phyloP scores from a whole-genome alignment of 2,888 invertebrate species.

The Tiliacea citrago region DNA sequence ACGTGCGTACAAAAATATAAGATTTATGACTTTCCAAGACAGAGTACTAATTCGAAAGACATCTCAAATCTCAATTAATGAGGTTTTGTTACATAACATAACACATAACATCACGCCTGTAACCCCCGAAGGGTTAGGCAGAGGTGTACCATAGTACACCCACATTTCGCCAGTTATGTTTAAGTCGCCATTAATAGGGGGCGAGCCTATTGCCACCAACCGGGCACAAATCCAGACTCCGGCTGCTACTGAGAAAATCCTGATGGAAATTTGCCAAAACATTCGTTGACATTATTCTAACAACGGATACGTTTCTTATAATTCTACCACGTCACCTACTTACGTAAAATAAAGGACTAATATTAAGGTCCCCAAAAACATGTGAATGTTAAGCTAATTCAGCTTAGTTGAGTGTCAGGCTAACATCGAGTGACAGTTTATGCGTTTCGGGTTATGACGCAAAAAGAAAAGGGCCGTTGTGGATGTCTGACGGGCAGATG shows the following conservation, averaged over 20 bases:
- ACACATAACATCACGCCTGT: too few species aligned
- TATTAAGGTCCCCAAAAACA: conserved; percentile 41
- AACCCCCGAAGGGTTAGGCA: too few species aligned
- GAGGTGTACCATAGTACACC: too few species aligned
- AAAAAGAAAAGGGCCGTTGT: background rate
- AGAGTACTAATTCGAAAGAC: background rate
- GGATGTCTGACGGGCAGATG: background rate
- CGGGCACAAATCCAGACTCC: too few species aligned
- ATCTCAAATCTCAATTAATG: background rate
- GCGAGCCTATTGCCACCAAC: too few species aligned
- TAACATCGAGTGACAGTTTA: conserved; percentile 50
- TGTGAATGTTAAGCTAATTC: conserved; percentile 34
- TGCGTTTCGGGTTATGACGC: conserved; percentile 26
- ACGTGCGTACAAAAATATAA: too few species aligned
- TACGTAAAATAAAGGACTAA: conserved; percentile 16
- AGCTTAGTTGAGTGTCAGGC: conserved; percentile 18
- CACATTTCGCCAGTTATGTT: too few species aligned
- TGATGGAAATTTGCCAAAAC: background rate
- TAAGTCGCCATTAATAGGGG: too few species aligned
- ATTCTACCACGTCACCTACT: background rate
- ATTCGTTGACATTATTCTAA: background rate
- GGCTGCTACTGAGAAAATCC: too few species aligned
- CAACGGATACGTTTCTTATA: background rate
- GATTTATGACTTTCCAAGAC: background rate
- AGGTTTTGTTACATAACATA: too few species aligned